Conservation (phyloP, 1,140 invertebrate genomes). For the Stegodyphus mimosarum region DNA sequence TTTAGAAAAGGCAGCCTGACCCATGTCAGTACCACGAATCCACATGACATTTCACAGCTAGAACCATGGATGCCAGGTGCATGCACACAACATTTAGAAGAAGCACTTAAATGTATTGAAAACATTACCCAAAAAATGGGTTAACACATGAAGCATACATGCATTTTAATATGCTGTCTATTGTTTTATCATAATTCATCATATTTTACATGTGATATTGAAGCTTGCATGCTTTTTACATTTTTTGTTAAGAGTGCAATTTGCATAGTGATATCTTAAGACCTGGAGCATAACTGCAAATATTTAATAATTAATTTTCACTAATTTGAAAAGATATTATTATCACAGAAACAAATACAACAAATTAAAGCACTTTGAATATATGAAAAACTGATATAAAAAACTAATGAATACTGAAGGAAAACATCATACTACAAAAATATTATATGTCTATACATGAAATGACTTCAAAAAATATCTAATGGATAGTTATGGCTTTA, state of each 20-base stretch:
- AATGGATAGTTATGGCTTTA: too few species aligned
- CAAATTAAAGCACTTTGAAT: too few species aligned
- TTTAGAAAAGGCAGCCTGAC: constrained; percentile 47
- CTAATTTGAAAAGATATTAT: background rate
- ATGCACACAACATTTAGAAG: constrained; percentile 55
- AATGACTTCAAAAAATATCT: too few species aligned
- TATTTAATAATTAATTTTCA: background rate
- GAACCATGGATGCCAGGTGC: constrained; percentile 38
- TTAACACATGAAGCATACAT: constrained; percentile 53
- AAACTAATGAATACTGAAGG: too few species aligned
- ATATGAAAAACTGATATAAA: too few species aligned
- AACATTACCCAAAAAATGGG: constrained; percentile 27
- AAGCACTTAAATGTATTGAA: constrained; percentile 30
- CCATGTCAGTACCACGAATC: constrained; percentile 27
- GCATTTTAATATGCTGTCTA: constrained; percentile 38
- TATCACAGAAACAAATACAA: too few species aligned
- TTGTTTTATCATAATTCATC: constrained; percentile 6
- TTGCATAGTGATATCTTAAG: constrained; percentile 45
- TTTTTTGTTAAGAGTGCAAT: constrained; percentile 39
- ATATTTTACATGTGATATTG: constrained; percentile 11
- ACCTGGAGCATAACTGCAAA: constrained; percentile 43
- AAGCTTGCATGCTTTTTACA: constrained; percentile 49
- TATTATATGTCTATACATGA: too few species aligned
- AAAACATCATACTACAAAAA: too few species aligned
- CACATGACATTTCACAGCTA: constrained; percentile 20